These are phyloP conservation scores for Belonocnema kinseyi DNA, from an alignment of 1,140 invertebrate species.

Conservation along the genomic window DNA sequence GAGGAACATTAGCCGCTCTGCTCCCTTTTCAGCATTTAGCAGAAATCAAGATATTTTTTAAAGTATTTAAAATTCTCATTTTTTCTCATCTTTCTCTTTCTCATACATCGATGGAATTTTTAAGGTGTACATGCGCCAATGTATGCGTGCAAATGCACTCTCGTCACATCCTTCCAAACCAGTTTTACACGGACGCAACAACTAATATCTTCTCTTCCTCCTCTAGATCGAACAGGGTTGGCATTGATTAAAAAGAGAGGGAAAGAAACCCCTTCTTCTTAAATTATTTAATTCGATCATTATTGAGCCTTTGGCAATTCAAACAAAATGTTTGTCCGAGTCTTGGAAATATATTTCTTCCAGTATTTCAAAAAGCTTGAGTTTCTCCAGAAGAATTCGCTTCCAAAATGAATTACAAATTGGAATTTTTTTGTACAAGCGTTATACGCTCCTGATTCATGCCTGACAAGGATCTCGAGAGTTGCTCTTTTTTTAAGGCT, in stretches of 20 bases:
- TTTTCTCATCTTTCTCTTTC: constrained; percentile 36
- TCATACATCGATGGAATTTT: constrained; percentile 56
- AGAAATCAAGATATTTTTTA: too few species aligned
- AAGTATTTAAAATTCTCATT: constrained; percentile 35
- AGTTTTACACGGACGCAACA: constrained; percentile 67
- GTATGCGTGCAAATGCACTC: constrained; percentile 49
- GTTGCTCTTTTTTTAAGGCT: too few species aligned
- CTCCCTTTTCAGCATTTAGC: too few species aligned
- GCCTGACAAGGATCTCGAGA: too few species aligned
- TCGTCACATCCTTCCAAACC: constrained; percentile 71
- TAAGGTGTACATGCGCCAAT: constrained; percentile 56
- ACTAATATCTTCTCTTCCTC: constrained; percentile 60
- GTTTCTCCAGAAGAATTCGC: too few species aligned
- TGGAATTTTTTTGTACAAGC: too few species aligned
- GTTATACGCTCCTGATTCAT: too few species aligned
- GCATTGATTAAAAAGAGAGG: neutral
- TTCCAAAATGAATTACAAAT: too few species aligned
- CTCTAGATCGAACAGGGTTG: constrained; percentile 43
- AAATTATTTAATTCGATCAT: constrained; percentile 29
- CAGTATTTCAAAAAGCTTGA: too few species aligned
- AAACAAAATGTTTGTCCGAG: too few species aligned
- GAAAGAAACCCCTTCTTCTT: constrained; percentile 39
- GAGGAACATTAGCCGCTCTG: too few species aligned
- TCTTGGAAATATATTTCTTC: too few species aligned
- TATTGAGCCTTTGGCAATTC: constrained; percentile 10